Conservation (phyloP, 2,888 invertebrate genomes). For the Cephalotes varians region DNA sequence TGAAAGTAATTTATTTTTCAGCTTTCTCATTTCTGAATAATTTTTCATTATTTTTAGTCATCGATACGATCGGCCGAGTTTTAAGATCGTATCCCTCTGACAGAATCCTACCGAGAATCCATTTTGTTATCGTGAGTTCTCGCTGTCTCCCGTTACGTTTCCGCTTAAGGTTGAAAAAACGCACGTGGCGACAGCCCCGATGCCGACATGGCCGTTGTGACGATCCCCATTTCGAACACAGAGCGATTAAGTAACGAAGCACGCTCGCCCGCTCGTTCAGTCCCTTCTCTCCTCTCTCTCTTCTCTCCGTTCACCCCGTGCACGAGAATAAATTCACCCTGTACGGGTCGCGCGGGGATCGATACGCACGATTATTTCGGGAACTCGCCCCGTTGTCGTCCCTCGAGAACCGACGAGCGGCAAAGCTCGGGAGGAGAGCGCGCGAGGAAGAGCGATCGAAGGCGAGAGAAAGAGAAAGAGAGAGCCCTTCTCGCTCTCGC, state of each 20-base stretch:
- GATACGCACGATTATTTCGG: conserved; percentile 81
- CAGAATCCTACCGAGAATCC: background rate
- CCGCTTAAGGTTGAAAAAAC: conserved; percentile 19
- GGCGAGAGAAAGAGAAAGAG: background rate
- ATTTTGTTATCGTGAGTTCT: background rate
- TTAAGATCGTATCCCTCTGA: background rate
- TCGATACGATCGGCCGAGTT: background rate
- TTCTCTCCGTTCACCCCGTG: conserved; percentile 65
- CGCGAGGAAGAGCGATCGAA: conserved; percentile 25
- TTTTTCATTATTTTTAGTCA: background rate
- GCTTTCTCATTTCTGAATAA: background rate
- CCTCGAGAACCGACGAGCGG: conserved; percentile 65
- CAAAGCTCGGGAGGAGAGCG: conserved; percentile 39
- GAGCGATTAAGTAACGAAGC: conserved; percentile 75
- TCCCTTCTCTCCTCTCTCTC: conserved; percentile 20
- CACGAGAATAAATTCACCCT: conserved; percentile 78
- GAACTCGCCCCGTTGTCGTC: conserved; percentile 76
- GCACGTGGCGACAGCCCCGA: conserved; percentile 35
- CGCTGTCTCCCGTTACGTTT: conserved; percentile 1
- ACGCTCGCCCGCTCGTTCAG: conserved; percentile 25
- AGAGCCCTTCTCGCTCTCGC: conserved; percentile 52
- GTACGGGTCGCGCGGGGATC: conserved; percentile 76
- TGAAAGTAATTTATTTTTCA: background rate
- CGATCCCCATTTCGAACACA: conserved; percentile 71
- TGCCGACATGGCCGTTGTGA: conserved; percentile 55